Base-by-base conservation (phyloP, 2,797 vertebrate species). In the Eupleurogrammus muticus region DNA sequence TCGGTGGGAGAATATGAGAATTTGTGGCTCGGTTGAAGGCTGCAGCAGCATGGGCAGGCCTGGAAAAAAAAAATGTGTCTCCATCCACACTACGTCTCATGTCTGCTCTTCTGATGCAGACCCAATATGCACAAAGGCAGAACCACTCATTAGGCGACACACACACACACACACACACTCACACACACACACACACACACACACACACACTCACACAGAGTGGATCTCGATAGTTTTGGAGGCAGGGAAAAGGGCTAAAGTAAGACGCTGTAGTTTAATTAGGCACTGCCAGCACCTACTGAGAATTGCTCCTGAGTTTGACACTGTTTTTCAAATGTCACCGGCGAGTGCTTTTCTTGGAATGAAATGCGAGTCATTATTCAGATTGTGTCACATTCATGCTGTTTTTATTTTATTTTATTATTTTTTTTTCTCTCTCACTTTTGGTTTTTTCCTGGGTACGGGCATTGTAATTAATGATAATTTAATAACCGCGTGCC, bases 281-380 rank as follows among this genome's bases (percentile, higher is more conserved):
- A 92, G 84, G 67, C 81, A 72, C 87, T 72, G 80, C 82, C 83
- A 77, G 78, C 79, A 64, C 83, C 80, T 78, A 51, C 82, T 87
- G 89, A 90, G 88, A 90, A 89, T 89, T 71, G 56, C 83, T 88
- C 73, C 66, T 79, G 76, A 81, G 79, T 92, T 90, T 92, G 90
- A 86, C 91, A 88, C 87, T 87, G 75, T 92, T 92, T 89, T 92
- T 91, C 84, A 91, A 90, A 91, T 93, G 92, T 92, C 90, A 91
- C 73, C 20, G 42, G 75, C 73, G 66, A 90, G 85, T 82, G 70
- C 77, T 86, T 80, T 70, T 78, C 81, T 88, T 80, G 50, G 57
- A 91, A 72, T 85, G 84, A 81, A 92, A 85, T 74, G 48, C 7
- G 34, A 84, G 79, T 86, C 73, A 86, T 90, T 92, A 86, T 87